Evolutionary conservation across 1,140 invertebrate genomes (phyloP).

Genomic region (Physella acuta): DNA sequence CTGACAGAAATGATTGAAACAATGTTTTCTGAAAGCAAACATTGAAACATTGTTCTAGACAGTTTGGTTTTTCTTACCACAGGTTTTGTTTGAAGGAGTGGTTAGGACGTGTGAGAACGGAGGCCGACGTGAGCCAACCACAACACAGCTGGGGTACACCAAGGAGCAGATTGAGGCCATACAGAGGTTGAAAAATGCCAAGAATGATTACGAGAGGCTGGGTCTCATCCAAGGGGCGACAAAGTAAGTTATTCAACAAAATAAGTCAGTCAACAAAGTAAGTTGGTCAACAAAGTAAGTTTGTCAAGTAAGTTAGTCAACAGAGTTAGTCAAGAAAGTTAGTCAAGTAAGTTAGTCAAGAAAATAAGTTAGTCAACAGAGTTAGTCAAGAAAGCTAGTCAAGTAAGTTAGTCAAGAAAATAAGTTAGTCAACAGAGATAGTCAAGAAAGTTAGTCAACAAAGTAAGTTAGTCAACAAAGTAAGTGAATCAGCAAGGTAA

Average conservation of each 20-base stretch:
- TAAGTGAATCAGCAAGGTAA: too few species aligned
- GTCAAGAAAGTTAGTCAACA: too few species aligned
- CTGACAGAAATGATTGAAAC: neutral
- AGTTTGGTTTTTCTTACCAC: constrained; percentile 28
- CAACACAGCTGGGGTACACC: constrained; percentile 56
- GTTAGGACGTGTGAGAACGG: constrained; percentile 56
- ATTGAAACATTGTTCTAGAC: neutral
- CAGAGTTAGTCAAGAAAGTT: too few species aligned
- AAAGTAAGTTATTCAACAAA: constrained; percentile 58
- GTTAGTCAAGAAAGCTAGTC: too few species aligned
- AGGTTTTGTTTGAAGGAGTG: constrained; percentile 57
- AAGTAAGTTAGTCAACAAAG: too few species aligned
- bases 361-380: too few species aligned
- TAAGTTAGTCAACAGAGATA: too few species aligned
- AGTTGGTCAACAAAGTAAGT: too few species aligned
- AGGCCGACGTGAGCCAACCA: constrained; percentile 46
- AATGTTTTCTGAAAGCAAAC: neutral
- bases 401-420: too few species aligned
- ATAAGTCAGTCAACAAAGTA: too few species aligned
- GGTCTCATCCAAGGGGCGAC: constrained; percentile 49
- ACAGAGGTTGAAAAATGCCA: constrained; percentile 57
- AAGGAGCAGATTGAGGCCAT: constrained; percentile 60
- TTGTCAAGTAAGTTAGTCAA: too few species aligned
- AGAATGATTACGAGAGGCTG: constrained; percentile 56
- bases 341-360: too few species aligned